Evolutionary conservation across 2,113 vertebrate species (phyloP), one percentile per base, ranked within the genome.

Genomic region (Sarotherodon lohbergeri): DNA sequence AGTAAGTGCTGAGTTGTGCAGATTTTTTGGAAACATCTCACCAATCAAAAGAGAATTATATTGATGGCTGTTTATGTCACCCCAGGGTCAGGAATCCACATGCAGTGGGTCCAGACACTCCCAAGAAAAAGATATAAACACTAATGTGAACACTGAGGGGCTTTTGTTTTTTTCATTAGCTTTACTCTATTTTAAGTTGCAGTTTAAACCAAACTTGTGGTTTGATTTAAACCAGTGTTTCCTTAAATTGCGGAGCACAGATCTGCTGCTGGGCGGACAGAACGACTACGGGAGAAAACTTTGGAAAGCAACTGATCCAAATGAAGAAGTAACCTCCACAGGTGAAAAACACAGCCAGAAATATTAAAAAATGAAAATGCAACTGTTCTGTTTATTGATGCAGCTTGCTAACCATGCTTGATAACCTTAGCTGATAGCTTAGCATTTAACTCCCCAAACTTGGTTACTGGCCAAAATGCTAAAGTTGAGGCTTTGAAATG

Each of bases 301-400:
- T 17, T 19, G 71, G 71, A 78, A 29, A 78, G 11, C 27, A 17
- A 50, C 9, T 76, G 43, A 19, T 29, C 16, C 11, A 48, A 76
- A 29, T 19, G 9, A 50, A 46, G 9, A 16, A 50, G 0, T 19
- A 50, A 78, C 9, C 9, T 3, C 43, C 24, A 19, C 0, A 12
- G 16, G 24, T 19, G 14, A 76, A 76, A 76, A 76, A 76, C 16
- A 29, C 29, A 48, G 4, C 16, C 71, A 0, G 43, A 78, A 50
- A 19, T 78, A 9, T 50, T 3, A 78, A 76, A 76, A 76, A 66
- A 12, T 66, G 61, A 66, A 66, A 66, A 36, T n/a, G 6, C 10
- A 66, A 36, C 61, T n/a, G 39, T 71, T 13, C 39, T 43, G 13
- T 71, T 46, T 5, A 27, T 6, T 43, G 2, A 71, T 71, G 34